Evolutionary conservation across 2,888 invertebrate genomes (phyloP).

Genomic region (Tetramorium bicarinatum): DNA sequence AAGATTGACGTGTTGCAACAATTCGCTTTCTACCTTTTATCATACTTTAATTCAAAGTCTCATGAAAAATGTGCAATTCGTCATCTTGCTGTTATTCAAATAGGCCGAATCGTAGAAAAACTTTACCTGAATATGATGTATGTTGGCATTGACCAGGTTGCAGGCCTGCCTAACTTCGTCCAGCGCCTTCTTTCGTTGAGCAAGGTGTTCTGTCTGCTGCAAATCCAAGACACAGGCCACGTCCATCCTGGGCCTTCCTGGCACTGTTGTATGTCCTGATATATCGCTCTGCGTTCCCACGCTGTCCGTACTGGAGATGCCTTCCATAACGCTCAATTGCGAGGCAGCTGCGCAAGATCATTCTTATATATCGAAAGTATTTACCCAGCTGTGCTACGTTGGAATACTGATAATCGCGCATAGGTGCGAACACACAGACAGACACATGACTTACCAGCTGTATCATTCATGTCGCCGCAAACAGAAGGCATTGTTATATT

Average conservation of each 20-base stretch:
- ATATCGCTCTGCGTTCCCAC: conserved; percentile 89
- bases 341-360: conserved; percentile 51
- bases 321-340: conserved; percentile 75
- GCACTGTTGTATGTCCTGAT: conserved; percentile 87
- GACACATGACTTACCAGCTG: conserved; percentile 76
- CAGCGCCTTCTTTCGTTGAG: conserved; percentile 92
- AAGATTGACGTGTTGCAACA: background rate
- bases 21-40: background rate
- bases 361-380: conserved; percentile 21
- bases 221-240: conserved; percentile 95
- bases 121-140: conserved; percentile 93
- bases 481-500: conserved; percentile 81
- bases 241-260: conserved; percentile 92
- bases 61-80: background rate
- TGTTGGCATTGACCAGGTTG: conserved; percentile 92
- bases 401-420: background rate
- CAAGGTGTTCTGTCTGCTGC: conserved; percentile 90
- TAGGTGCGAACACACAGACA: background rate
- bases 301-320: conserved; percentile 87
- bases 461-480: conserved; percentile 80
- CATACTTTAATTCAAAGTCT: background rate
- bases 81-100: background rate
- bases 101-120: background rate
- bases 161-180: conserved; percentile 95
- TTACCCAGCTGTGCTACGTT: background rate